phyloP scores from a whole-genome alignment of 2,113 vertebrate species.

The Pagrus major region DNA sequence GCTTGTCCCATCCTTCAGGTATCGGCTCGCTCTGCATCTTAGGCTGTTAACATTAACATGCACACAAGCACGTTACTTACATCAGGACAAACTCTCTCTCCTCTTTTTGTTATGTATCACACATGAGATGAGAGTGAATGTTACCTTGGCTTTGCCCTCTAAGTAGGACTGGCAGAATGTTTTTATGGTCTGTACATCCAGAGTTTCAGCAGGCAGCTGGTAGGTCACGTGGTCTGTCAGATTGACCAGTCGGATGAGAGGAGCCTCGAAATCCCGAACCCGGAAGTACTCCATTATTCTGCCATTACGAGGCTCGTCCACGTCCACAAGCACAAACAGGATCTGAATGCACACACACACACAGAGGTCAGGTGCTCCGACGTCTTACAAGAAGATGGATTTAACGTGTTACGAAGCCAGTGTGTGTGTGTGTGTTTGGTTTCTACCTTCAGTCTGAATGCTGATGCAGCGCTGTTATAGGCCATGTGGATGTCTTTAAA shows the following conservation, averaged over 20 bases:
- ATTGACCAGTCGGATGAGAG: slow-evolving; percentile 89
- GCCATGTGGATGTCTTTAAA: slow-evolving; percentile 81
- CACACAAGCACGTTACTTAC: slow-evolving; percentile 5
- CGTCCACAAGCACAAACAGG: slow-evolving; percentile 89
- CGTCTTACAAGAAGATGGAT: neutral
- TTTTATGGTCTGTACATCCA: slow-evolving; percentile 82
- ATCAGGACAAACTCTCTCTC: neutral
- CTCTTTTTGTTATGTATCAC: neutral
- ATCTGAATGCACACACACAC: slow-evolving; percentile 79
- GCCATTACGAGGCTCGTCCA: slow-evolving; percentile 87
- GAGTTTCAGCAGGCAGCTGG: slow-evolving; percentile 89
- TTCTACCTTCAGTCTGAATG: slow-evolving; percentile 90
- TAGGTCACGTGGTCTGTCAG: slow-evolving; percentile 87
- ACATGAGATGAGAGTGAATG: neutral
- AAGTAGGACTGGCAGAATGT: slow-evolving; percentile 88
- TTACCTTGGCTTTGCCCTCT: slow-evolving; percentile 89
- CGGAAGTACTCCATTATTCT: slow-evolving; percentile 90
- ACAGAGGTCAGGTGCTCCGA: neutral
- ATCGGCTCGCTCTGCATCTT: slow-evolving; percentile 91
- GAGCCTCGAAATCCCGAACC: slow-evolving; percentile 85
- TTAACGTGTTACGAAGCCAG: neutral
- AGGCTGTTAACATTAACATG: slow-evolving; percentile 75
- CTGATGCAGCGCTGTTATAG: slow-evolving; percentile 80
- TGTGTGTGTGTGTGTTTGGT: neutral
- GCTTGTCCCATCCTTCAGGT: slow-evolving; percentile 89